These are phyloP conservation scores for Porites lutea DNA, from an alignment of 64 coral and sea anemone species.

Conservation along the genomic window DNA sequence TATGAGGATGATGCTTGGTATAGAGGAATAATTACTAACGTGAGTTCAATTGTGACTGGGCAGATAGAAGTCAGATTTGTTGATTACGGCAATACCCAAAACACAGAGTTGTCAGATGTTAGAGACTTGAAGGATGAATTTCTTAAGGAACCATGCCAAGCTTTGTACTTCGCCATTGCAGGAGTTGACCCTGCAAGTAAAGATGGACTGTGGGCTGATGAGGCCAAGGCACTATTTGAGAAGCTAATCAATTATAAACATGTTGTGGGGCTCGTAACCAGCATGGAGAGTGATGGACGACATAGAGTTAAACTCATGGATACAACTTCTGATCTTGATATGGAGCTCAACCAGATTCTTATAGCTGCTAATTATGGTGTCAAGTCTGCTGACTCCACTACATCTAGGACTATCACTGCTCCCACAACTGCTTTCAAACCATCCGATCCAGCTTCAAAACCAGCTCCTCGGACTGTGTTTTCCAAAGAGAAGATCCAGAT, in stretches of 20 bases:
- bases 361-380: slow-evolving; percentile 89
- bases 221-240: slow-evolving; percentile 74
- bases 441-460: slow-evolving; percentile 6
- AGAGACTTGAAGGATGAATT: slow-evolving; percentile 79
- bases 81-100: slow-evolving; percentile 89
- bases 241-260: slow-evolving; percentile 90
- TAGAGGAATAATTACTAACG: slow-evolving; percentile 73
- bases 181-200: slow-evolving; percentile 71
- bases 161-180: slow-evolving; percentile 71
- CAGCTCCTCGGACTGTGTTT: slow-evolving; percentile 21
- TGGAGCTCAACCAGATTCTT: slow-evolving; percentile 82
- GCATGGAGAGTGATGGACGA: slow-evolving; percentile 52
- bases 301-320: slow-evolving; percentile 88
- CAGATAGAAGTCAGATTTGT: slow-evolving; percentile 86
- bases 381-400: slow-evolving; percentile 27
- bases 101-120: slow-evolving; percentile 77
- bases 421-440: neutral
- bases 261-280: slow-evolving; percentile 73
- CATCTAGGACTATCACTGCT: neutral
- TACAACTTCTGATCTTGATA: slow-evolving; percentile 87
- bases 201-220: slow-evolving; percentile 66
- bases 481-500: slow-evolving; percentile 54
- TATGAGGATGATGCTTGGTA: slow-evolving; percentile 72
- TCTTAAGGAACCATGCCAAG: slow-evolving; percentile 67
- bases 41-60: slow-evolving; percentile 61